phyloP scores from a whole-genome alignment of 37 sponge, comb jelly and placozoan genomes.

The Cliona cf. orientalis region DNA sequence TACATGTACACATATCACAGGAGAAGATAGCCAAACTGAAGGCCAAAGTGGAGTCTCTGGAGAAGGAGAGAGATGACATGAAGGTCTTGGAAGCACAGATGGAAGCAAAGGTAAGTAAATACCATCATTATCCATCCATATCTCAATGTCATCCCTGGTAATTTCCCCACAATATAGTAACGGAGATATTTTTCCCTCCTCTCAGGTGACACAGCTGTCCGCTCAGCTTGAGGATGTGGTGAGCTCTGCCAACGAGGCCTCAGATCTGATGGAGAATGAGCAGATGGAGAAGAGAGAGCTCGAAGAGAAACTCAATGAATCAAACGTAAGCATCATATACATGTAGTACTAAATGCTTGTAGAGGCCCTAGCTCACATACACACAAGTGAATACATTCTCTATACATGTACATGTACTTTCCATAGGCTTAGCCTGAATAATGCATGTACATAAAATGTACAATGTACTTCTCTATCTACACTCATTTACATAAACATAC shows the following conservation, averaged over 20 bases:
- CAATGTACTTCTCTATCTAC: too few relatives aligned
- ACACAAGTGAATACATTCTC: neutral
- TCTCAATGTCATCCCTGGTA: neutral
- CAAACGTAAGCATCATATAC: slow-evolving; percentile 40
- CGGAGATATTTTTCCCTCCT: too few relatives aligned
- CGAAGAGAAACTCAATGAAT: slow-evolving; percentile 75
- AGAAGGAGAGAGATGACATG: slow-evolving; percentile 66
- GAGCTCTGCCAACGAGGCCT: slow-evolving; percentile 45
- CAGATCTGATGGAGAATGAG: slow-evolving; percentile 82
- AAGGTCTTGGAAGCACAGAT: slow-evolving; percentile 68
- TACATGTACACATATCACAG: slow-evolving; percentile 19
- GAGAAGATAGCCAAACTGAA: slow-evolving; percentile 74
- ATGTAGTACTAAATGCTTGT: neutral
- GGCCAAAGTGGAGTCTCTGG: slow-evolving; percentile 67
- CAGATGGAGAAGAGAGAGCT: slow-evolving; percentile 81
- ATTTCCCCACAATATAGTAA: too few relatives aligned
- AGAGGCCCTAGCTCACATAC: neutral
- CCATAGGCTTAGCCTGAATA: too few relatives aligned
- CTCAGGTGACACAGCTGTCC: slow-evolving; percentile 65
- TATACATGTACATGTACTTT: too few relatives aligned
- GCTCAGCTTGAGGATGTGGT: slow-evolving; percentile 69
- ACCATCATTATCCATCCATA: neutral
- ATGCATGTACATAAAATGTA: too few relatives aligned
- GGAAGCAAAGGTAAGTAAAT: slow-evolving; percentile 64
- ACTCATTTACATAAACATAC: too few relatives aligned